These are phyloP conservation scores for Diadophis punctatus DNA, from an alignment of 2,113 vertebrate genomes.

Conservation along the genomic window DNA sequence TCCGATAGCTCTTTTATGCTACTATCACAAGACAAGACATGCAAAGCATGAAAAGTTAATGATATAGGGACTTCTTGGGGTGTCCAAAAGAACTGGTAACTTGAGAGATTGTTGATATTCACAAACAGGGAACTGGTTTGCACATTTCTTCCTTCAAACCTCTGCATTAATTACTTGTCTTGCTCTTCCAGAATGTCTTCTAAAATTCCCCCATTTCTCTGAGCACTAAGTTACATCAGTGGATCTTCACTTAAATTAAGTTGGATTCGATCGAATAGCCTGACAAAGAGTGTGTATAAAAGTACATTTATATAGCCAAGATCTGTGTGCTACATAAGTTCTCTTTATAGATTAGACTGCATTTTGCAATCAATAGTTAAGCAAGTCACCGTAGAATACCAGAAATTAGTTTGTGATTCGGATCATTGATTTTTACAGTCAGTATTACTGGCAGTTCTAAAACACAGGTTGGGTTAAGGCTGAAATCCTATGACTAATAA, in stretches of 20 bases:
- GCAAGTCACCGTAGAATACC: neutral
- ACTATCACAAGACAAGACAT: neutral
- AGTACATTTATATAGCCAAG: neutral
- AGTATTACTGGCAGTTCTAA: neutral
- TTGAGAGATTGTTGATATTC: neutral
- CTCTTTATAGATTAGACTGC: neutral
- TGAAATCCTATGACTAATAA: neutral
- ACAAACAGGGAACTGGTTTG: neutral
- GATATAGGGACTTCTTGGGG: neutral
- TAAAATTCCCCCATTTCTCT: neutral
- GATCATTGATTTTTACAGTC: neutral
- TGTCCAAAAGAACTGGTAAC: neutral
- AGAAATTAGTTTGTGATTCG: neutral
- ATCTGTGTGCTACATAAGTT: neutral
- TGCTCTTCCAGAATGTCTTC: neutral
- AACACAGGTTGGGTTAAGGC: neutral
- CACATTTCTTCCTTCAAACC: neutral
- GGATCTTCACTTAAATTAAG: neutral
- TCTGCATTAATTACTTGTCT: neutral
- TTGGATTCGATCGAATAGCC: neutral
- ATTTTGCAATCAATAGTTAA: neutral
- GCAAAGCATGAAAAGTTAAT: neutral
- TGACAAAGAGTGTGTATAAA: neutral
- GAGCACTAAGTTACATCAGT: neutral
- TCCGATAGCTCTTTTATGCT: neutral